Conservation (phyloP, 2,113 vertebrate species). For the Eubucco bourcierii region DNA sequence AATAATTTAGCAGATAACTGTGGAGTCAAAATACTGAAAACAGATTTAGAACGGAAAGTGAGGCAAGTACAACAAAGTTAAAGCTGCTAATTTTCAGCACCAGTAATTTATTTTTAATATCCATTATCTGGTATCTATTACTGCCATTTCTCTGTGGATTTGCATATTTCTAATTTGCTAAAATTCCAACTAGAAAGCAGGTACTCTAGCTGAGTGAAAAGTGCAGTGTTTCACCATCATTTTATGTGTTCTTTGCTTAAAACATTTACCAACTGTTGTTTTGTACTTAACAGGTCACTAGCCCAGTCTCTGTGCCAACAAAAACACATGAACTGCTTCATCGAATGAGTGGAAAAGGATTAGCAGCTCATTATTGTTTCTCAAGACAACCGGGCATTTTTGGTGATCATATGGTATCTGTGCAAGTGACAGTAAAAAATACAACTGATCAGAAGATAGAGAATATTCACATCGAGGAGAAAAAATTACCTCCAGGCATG, state of each 20-base stretch:
- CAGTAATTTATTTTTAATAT: not conserved
- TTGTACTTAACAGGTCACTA: slow-evolving; percentile 76
- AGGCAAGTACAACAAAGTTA: not conserved
- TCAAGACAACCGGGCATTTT: slow-evolving; percentile 87
- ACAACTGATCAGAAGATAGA: slow-evolving; percentile 84
- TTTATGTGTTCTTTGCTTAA: not conserved
- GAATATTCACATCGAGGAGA: slow-evolving; percentile 85
- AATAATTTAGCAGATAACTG: not conserved
- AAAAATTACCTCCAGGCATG: slow-evolving; percentile 77
- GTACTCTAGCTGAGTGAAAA: not conserved
- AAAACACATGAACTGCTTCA: slow-evolving; percentile 88
- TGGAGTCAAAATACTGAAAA: not conserved
- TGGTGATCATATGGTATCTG: slow-evolving; percentile 85
- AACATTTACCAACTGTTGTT: slow-evolving; percentile 10
- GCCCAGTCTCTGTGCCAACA: slow-evolving; percentile 82
- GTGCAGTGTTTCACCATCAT: not conserved
- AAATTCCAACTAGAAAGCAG: not conserved
- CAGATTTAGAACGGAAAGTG: not conserved
- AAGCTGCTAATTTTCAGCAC: not conserved
- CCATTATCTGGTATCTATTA: not conserved
- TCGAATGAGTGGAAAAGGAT: slow-evolving; percentile 93
- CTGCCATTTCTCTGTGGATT: not conserved
- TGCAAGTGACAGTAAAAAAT: slow-evolving; percentile 88
- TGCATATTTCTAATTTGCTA: not conserved
- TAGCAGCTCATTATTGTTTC: slow-evolving; percentile 89